Percentiles rank a stretch among this genome's conserved stretches.
Conservation (phyloP, 2,113 vertebrate species). For the Burhinus oedicnemus region DNA sequence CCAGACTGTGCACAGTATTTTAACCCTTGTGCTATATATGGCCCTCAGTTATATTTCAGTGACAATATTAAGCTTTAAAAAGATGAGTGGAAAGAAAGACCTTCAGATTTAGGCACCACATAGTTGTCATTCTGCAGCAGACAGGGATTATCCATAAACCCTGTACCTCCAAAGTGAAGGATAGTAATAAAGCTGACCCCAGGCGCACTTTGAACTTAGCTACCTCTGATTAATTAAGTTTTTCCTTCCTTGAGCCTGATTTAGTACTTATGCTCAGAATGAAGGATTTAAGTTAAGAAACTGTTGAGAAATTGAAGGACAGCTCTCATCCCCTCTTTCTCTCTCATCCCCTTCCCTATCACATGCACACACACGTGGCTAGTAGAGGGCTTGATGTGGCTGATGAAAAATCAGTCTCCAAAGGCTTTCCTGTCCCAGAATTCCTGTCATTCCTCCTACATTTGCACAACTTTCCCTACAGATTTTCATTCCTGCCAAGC, state of each 20-base stretch:
- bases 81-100: not conserved
- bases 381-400: not conserved
- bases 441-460: conserved; percentile 16
- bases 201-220: conserved; percentile 37
- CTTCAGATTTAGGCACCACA: not conserved
- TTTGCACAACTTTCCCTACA: not conserved
- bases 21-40: not conserved
- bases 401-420: not conserved
- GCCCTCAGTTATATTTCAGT: not conserved
- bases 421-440: not conserved
- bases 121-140: conserved; percentile 24
- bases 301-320: conserved; percentile 51
- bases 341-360: not conserved
- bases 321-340: conserved; percentile 18
- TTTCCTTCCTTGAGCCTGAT: conserved; percentile 54
- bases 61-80: not conserved
- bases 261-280: conserved; percentile 54
- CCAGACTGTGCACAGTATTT: not conserved
- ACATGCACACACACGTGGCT: not conserved
- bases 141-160: conserved; percentile 21
- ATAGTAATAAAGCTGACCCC: not conserved
- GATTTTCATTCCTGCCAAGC: not conserved
- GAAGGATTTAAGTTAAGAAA: conserved; percentile 61
- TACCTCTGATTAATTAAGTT: conserved; percentile 64
- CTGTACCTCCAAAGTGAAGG: not conserved